phyloP scores from a whole-genome alignment of 1,140 invertebrate genomes.

The Agrilus planipennis region DNA sequence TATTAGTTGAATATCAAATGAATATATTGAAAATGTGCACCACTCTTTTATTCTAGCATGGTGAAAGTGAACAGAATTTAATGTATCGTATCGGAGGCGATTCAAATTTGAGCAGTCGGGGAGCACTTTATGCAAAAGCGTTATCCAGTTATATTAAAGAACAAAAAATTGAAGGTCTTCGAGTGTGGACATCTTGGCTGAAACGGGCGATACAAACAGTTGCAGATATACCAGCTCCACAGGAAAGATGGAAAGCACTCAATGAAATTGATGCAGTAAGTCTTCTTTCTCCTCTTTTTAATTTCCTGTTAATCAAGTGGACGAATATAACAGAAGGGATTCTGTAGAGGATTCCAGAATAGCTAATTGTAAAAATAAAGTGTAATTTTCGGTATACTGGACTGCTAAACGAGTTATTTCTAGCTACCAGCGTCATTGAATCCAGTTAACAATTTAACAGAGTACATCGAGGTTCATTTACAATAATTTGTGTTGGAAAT shows the following conservation, averaged over 20 bases:
- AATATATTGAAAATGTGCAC: too few species aligned
- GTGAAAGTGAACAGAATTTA: conserved; percentile 93
- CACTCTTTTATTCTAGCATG: conserved; percentile 68
- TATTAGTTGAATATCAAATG: too few species aligned
- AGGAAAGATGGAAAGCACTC: conserved; percentile 94
- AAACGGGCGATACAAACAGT: conserved; percentile 94
- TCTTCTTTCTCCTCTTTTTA: conserved; percentile 15
- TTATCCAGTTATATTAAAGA: conserved; percentile 75
- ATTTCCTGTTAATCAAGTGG: too few species aligned
- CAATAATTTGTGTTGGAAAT: too few species aligned
- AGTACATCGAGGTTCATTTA: too few species aligned
- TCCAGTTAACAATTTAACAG: too few species aligned
- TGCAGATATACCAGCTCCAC: conserved; percentile 77
- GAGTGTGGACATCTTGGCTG: conserved; percentile 98
- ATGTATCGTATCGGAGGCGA: conserved; percentile 93
- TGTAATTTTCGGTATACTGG: too few species aligned
- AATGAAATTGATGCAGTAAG: conserved; percentile 98
- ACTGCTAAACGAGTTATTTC: too few species aligned
- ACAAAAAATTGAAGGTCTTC: conserved; percentile 78
- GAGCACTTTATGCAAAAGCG: conserved; percentile 69
- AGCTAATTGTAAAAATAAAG: too few species aligned
- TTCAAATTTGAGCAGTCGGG: conserved; percentile 71
- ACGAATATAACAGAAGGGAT: too few species aligned
- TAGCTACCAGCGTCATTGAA: too few species aligned
- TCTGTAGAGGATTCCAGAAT: too few species aligned